Percentiles rank a stretch among this genome's conserved stretches.
Evolutionary conservation across 1,140 invertebrate genomes (phyloP).

Genomic region (Drosophila persimilis): DNA sequence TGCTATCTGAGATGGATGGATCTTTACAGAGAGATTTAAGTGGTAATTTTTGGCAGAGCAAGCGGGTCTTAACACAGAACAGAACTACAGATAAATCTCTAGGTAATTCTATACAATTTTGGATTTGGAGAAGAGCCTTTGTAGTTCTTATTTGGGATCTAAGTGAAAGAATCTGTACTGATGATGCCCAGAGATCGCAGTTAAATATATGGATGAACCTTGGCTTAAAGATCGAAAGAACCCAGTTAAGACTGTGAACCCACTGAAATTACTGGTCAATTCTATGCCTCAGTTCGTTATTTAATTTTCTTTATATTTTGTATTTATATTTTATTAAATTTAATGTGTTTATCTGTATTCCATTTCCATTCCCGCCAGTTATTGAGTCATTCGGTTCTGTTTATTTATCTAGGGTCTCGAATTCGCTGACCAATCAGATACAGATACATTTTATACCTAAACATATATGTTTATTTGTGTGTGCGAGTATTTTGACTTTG

Average conservation of each 20-base stretch:
- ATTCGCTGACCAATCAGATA: slow-evolving; percentile 40
- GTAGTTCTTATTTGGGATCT: too few species aligned
- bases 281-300: too few species aligned
- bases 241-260: too few species aligned
- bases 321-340: slow-evolving; percentile 1
- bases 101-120: too few species aligned
- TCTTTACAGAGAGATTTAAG: background rate
- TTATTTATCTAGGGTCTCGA: slow-evolving; percentile 18
- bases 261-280: too few species aligned
- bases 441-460: background rate
- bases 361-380: slow-evolving; percentile 3
- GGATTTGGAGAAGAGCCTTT: too few species aligned
- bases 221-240: too few species aligned
- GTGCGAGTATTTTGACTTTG: slow-evolving; percentile 51
- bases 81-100: background rate
- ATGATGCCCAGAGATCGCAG: too few species aligned
- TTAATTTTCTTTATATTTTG: background rate
- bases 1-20: slow-evolving; percentile 14
- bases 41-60: background rate
- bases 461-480: slow-evolving; percentile 3
- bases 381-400: slow-evolving; percentile 23
- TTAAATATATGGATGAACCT: too few species aligned
- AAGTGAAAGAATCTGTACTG: too few species aligned
- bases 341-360: slow-evolving; percentile 17
- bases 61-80: too few species aligned